phyloP scores from a whole-genome alignment of 2,888 invertebrate species.

The Pristionchus exspectatus region DNA sequence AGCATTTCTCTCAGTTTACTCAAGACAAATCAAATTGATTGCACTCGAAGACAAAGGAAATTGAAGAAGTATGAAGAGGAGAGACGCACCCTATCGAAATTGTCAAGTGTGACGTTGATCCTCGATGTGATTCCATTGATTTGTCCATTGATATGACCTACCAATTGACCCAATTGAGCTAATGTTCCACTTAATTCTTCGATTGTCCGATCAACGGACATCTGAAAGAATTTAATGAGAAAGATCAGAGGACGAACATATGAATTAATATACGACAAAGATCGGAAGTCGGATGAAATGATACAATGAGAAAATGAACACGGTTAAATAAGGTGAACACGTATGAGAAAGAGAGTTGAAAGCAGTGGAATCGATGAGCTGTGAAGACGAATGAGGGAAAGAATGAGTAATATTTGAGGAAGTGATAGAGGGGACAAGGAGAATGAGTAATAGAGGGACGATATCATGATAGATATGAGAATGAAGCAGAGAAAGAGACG shows the following conservation, averaged over 20 bases:
- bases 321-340: not conserved
- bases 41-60: conserved; percentile 47
- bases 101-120: conserved; percentile 76
- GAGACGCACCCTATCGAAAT: conserved; percentile 70
- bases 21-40: conserved; percentile 48
- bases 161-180: conserved; percentile 74
- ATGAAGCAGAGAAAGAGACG: conserved; percentile 24
- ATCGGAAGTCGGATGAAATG: no score
- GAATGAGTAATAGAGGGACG: conserved; percentile 43
- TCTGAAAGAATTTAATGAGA: conserved; percentile 52
- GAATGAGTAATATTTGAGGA: conserved; percentile 50
- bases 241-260: not conserved
- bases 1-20: conserved; percentile 52
- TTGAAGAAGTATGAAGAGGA: conserved; percentile 17
- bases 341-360: conserved; percentile 23
- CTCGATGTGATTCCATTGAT: conserved; percentile 75
- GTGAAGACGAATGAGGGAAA: conserved; percentile 32
- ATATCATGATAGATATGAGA: conserved; percentile 30
- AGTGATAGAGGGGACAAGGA: conserved; percentile 16
- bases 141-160: conserved; percentile 76
- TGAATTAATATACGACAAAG: not conserved
- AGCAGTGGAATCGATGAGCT: not conserved
- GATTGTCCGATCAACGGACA: conserved; percentile 77
- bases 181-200: conserved; percentile 75
- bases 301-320: not conserved